Conservation (phyloP, 2,888 invertebrate genomes). For the Napeogenes sylphis region DNA sequence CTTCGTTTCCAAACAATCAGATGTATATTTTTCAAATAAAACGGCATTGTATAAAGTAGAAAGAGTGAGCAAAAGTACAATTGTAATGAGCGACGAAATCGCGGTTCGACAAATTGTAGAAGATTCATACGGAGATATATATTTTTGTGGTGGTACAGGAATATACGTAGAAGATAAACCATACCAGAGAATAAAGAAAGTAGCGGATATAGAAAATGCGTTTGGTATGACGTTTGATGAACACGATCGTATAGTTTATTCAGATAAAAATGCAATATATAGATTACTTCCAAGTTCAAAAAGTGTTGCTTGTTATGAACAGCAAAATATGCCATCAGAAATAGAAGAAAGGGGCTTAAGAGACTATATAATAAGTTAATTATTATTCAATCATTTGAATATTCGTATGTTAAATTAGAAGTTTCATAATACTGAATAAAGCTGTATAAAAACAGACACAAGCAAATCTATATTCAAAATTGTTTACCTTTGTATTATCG, state of each 20-base stretch:
- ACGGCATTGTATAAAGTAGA: conserved; percentile 65
- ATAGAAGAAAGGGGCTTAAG: conserved; percentile 11
- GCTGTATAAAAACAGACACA: neutral
- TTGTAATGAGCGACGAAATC: conserved; percentile 49
- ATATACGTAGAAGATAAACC: conserved; percentile 61
- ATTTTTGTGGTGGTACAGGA: conserved; percentile 53
- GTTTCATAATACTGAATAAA: too few relatives aligned
- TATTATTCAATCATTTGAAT: neutral
- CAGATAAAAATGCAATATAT: conserved; percentile 52
- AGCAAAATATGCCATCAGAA: neutral
- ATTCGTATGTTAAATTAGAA: too few relatives aligned
- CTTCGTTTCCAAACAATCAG: conserved; percentile 49
- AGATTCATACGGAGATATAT: conserved; percentile 59
- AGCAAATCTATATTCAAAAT: neutral
- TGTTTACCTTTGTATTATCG: neutral
- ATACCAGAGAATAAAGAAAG: conserved; percentile 42
- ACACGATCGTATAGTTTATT: conserved; percentile 54
- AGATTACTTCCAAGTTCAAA: conserved; percentile 45
- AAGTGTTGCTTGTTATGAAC: conserved; percentile 26
- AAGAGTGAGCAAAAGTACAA: conserved; percentile 34
- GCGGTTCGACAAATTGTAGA: conserved; percentile 55
- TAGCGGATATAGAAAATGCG: conserved; percentile 48
- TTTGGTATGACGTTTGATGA: conserved; percentile 63
- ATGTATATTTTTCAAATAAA: conserved; percentile 60
- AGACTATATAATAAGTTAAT: conserved; percentile 13